Percentiles rank a stretch among this genome's conserved stretches.
These are phyloP conservation scores for Panzeria rudis DNA, from an alignment of 2,888 invertebrate species.

Conservation along the genomic window DNA sequence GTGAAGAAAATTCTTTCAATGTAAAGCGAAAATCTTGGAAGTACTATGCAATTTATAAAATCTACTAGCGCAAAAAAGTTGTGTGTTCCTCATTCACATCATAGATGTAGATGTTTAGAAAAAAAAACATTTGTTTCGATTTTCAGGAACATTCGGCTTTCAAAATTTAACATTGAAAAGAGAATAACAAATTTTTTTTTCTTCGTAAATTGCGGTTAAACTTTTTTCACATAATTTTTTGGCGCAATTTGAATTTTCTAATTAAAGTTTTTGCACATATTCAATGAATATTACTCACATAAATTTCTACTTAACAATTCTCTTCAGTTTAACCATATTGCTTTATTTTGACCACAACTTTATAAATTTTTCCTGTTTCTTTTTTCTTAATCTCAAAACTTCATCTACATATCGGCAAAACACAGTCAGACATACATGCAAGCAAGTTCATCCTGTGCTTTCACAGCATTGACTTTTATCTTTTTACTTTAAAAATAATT, in stretches of 20 bases:
- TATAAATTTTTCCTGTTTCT: neutral
- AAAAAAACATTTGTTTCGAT: no score
- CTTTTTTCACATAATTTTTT: neutral
- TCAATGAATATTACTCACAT: neutral
- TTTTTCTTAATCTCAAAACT: slow-evolving; percentile 13
- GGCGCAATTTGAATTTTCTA: neutral
- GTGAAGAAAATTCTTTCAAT: no score
- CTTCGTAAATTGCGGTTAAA: neutral
- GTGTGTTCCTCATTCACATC: neutral
- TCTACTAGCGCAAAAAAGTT: no score
- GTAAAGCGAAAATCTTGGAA: no score
- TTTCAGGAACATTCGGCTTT: neutral
- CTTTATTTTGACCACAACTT: neutral
- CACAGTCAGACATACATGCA: neutral
- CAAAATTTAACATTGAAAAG: neutral
- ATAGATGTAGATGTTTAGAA: no score
- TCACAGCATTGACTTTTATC: neutral
- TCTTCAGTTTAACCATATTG: neutral
- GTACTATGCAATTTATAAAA: no score
- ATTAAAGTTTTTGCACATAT: slow-evolving; percentile 1
- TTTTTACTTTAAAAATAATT: slow-evolving; percentile 2
- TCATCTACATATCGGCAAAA: slow-evolving; percentile 21
- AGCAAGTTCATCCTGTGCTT: neutral
- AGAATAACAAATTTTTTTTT: neutral
- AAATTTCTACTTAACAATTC: neutral